Base-by-base conservation (phyloP, 2,888 invertebrate species). In the Chrysolina americana region DNA sequence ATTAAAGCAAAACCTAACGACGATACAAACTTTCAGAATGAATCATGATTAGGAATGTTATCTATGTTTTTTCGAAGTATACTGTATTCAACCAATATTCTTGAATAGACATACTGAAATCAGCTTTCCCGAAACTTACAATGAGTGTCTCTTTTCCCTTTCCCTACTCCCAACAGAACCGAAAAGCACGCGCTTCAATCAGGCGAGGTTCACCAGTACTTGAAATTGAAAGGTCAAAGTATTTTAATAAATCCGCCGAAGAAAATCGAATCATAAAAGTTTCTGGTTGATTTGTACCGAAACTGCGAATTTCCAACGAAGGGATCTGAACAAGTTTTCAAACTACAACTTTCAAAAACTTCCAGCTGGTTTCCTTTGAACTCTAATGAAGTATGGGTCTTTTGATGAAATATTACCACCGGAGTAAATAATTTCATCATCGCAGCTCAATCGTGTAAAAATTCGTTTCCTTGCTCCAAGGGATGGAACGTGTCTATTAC, bases 341-440 rank as follows among this genome's bases (percentile, higher is more conserved):
- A 53, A 21, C 50, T 19, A 10, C 50, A 21, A 53, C 50, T 53
- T 19, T 10, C 17, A 17, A 17, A 53, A 53, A 53, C 50, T 53
- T 53, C 19, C 50, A 5, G 50, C 50, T 19, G 50, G 50, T 19
- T 19, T 53, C 50, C 50, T 53, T 53, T 53, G 21, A 53, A 53
- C 50, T 53, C 17, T 53, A 53, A 53, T 53, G 21, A 53, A 53
- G 50, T 53, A 53, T 53, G 21, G 9, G 21, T 53, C 50, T 53
- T 53, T 53, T 53, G 50, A 19, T 53, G 19, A 21, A 21, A 53
- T 53, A 19, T 53, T 53, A 19, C 17, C 21, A 19, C 17, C 21
- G 21, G 6, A 53, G 19, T 53, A 21, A 53, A 53, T 53, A 17
- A 53, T 10, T 53, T 17, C 19, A 53, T 21, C 50, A 53, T 11